Evolutionary conservation across 2,888 invertebrate species (phyloP), one percentile per base, ranked within the genome.

Genomic region (Parnassius orleans): DNA sequence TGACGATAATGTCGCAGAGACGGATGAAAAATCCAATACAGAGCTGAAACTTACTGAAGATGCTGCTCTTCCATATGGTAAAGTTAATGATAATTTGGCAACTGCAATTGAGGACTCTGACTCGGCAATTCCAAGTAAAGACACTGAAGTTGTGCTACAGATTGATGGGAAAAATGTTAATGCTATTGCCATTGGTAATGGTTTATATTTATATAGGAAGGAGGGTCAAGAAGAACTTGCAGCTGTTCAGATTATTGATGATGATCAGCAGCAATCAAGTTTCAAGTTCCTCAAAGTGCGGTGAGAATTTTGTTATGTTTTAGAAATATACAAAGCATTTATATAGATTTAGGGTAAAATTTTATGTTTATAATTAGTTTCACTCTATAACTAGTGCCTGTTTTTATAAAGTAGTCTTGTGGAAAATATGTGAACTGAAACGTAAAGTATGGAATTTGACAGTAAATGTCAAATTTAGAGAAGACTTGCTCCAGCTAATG

Each of bases 231-330:
- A 87, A 63, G 91, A 91, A 67, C 72, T 92, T 50, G 90, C 90
- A 0, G 92, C 92, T 5, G 84, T 92, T 12, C 92, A 92, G 69
- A 88, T 92, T 9, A 75, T 85, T 60, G 80, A 87, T 67, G 84
- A 83, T 68, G 81, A 87, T 41, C 81, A 84, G 60, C 82, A 85
- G 51, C 83, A 84, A 57, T 84, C 87, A 10, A 85, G 77, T 65
- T 87, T 88, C 68, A 92, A 92, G 69, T 92, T 89, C 75, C 81
- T 92, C 33, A 92, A 92, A 89, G 92, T 92, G 46, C 85, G 91
- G 92, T 92, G 63, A 87, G 88, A 33, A 33, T 33, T 33, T 33
- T 33, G 19, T 19, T 19, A 19, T 19, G 2, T 3, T 33, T 33
- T 33, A 7, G 33, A 7, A 33, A 33, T 33, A 33, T 33, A 33